phyloP scores from a whole-genome alignment of 2,797 vertebrate genomes.

The Anas bahamensis region DNA sequence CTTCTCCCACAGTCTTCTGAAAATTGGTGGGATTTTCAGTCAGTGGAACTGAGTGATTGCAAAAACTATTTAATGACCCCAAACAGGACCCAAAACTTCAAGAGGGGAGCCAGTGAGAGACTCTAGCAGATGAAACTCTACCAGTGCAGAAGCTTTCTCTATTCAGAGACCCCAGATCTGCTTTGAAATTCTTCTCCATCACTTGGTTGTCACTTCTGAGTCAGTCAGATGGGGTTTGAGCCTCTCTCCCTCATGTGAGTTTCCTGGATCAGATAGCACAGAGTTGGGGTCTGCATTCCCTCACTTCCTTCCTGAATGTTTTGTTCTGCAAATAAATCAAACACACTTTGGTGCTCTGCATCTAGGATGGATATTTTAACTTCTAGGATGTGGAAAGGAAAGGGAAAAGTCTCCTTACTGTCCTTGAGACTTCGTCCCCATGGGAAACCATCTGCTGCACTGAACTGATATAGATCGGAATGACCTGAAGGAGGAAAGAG shows the following conservation, averaged over 20 bases:
- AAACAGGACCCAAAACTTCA: not conserved
- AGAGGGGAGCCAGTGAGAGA: not conserved
- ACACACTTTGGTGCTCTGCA: fast-evolving
- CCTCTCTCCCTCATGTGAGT: not conserved
- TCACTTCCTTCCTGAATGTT: not conserved
- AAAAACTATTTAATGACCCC: not conserved
- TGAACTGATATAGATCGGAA: not conserved
- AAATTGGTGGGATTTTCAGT: not conserved
- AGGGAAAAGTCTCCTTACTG: not conserved
- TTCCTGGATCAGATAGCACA: not conserved
- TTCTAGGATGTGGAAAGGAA: not conserved
- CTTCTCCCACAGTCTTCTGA: not conserved
- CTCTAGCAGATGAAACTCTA: too few species aligned
- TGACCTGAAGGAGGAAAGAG: not conserved
- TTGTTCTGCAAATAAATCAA: not conserved
- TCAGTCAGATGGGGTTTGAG: not conserved
- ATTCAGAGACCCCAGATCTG: not conserved
- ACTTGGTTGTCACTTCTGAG: not conserved
- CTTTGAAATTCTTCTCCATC: not conserved
- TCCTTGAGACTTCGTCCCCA: not conserved
- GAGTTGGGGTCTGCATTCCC: not conserved
- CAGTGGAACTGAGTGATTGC: not conserved
- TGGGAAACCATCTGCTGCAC: not conserved
- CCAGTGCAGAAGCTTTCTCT: not conserved
- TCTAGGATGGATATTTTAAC: not conserved